phyloP scores from a whole-genome alignment of 1,140 invertebrate species.

The Drosophila pallidifrons region DNA sequence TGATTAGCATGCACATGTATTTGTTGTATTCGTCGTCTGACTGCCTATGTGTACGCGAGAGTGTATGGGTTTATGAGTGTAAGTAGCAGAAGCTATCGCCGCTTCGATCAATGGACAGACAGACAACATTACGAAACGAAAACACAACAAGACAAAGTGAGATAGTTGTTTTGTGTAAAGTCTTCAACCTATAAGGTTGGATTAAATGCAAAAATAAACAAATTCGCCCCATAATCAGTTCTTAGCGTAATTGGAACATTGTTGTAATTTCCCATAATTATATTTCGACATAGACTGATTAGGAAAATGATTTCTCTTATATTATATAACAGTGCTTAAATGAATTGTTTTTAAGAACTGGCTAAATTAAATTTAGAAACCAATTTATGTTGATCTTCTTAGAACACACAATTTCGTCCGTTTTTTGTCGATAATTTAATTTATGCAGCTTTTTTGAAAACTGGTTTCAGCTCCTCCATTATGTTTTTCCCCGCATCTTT shows the following conservation, averaged over 20 bases:
- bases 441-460: background rate
- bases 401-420: background rate
- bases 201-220: conserved; percentile 23
- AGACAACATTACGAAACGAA: conserved; percentile 64
- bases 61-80: conserved; percentile 4
- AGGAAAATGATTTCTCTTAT: background rate
- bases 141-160: conserved; percentile 40
- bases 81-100: conserved; percentile 62
- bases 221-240: conserved; percentile 31
- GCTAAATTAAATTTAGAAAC: background rate
- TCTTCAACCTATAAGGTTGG: conserved; percentile 16
- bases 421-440: conserved; percentile 1
- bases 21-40: conserved; percentile 24
- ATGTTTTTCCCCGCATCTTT: background rate
- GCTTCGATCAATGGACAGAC: conserved; percentile 13
- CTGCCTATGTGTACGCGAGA: background rate
- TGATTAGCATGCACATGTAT: conserved; percentile 74
- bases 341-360: background rate
- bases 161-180: conserved; percentile 36
- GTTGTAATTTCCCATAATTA: conserved; percentile 2
- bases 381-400: background rate
- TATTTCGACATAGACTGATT: background rate
- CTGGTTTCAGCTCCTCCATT: conserved; percentile 13
- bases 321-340: too few species aligned
- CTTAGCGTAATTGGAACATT: conserved; percentile 32